Percentiles rank a stretch among this genome's conserved stretches.
phyloP scores from a whole-genome alignment of 2,797 vertebrate species.

The Megalops cyprinoides region DNA sequence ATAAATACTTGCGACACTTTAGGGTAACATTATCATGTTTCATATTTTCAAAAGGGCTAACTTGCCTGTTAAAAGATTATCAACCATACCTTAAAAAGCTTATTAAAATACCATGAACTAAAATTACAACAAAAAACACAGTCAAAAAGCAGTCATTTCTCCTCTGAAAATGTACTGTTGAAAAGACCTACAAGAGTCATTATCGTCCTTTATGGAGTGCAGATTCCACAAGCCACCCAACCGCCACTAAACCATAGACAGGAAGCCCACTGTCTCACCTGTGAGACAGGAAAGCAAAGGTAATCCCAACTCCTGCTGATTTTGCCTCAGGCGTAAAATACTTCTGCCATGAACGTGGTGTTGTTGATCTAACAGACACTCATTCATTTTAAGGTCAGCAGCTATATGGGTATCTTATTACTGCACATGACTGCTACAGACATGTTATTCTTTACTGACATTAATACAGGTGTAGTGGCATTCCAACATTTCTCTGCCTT shows the following conservation, averaged over 20 bases:
- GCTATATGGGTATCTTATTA: slow-evolving; percentile 31
- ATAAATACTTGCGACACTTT: too few species aligned
- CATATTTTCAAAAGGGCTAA: too few species aligned
- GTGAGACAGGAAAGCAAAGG: slow-evolving; percentile 27
- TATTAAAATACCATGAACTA: background rate
- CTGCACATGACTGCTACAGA: slow-evolving; percentile 28
- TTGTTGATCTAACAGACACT: slow-evolving; percentile 30
- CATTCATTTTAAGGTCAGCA: slow-evolving; percentile 26
- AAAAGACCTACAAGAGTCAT: background rate
- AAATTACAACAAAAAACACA: background rate
- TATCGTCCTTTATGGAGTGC: background rate
- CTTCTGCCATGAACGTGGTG: background rate
- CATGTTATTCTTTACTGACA: slow-evolving; percentile 17
- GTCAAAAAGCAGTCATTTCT: background rate
- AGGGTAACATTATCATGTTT: too few species aligned
- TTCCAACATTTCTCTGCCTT: background rate
- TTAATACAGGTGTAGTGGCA: background rate
- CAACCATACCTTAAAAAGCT: background rate
- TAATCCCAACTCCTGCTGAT: slow-evolving; percentile 5
- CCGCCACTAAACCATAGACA: background rate
- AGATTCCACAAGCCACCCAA: background rate
- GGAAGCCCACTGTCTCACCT: slow-evolving; percentile 19
- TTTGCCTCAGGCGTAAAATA: slow-evolving; percentile 9
- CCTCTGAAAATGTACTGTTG: background rate
- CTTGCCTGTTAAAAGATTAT: background rate